Base-by-base conservation (phyloP, 2,888 invertebrate species). In the Morpho deidamia region DNA sequence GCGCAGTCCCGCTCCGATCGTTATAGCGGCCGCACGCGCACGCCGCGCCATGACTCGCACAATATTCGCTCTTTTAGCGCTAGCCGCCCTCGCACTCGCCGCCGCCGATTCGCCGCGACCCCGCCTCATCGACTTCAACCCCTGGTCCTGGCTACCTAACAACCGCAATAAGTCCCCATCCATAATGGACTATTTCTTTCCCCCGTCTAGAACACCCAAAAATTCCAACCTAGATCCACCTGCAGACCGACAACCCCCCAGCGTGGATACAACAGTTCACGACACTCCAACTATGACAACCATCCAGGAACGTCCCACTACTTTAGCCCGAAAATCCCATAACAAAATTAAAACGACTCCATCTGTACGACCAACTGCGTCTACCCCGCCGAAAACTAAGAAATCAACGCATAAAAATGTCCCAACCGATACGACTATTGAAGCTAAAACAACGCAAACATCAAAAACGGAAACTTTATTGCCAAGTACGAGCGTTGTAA, bases 161-260 rank as follows among this genome's bases (percentile, higher is more conserved):
- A 84, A 81, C 63, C 71, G 81, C 51, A 85, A 84, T 66, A 73
- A 77, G 65, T 89, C 90, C 50, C 88, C 90, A 14, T 83, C 88
- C 12, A 83, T 90, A 59, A 88, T 90, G 83, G 90, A 90, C 67
- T 90, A 90, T 59, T 90, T 90, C 54, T 90, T 90, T 66, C 90
- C 90, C 8, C 85, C 89, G 2, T 90, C 90, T 61, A 76, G 90
- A 58, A 89, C 88, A n/a, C 88, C 90, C 9, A 90, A 90, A 71
- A 86, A 89, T 60, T 81, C 88, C 46, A 83, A 76, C 60, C 66
- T 86, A 47, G 87, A 86, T 32, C 87, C 85, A 7, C 86, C 87
- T 33, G 79, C 87, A 12, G 88, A 86, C 58, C 71, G 88, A 53
- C 70, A 71, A 65, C 85, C 87, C 14, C 76, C 79, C 43, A 62